phyloP scores from a whole-genome alignment of 2,888 invertebrate species.

The Cinara cedri region DNA sequence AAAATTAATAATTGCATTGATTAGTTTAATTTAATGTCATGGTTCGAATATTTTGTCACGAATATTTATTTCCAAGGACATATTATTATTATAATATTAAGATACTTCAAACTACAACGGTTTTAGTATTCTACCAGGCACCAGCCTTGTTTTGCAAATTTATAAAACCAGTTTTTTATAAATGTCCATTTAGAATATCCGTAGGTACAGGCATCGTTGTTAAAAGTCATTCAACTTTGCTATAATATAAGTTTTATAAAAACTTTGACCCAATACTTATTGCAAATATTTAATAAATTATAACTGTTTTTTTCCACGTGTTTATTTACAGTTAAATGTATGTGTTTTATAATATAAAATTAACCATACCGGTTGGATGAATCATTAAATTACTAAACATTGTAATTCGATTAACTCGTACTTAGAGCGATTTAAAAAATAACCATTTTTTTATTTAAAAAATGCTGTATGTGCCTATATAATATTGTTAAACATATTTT shows the following conservation, averaged over 20 bases:
- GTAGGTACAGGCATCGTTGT: neutral
- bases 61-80: neutral
- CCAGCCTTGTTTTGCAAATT: conserved; percentile 1
- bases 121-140: neutral
- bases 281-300: neutral
- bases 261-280: conserved; percentile 27
- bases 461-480: too few relatives aligned
- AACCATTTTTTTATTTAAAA: too few relatives aligned
- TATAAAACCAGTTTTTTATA: conserved; percentile 31
- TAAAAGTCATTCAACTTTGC: conserved; percentile 38
- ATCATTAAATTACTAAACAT: too few relatives aligned
- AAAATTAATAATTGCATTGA: neutral
- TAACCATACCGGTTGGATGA: neutral
- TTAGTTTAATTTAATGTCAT: neutral
- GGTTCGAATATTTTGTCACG: conserved; percentile 2
- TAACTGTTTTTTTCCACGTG: neutral
- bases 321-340: neutral
- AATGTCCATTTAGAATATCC: neutral
- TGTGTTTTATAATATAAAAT: conserved; percentile 3
- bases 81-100: too few relatives aligned
- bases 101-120: conserved; percentile 6
- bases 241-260: neutral
- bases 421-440: too few relatives aligned
- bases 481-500: too few relatives aligned
- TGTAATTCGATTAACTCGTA: too few relatives aligned